phyloP scores from a whole-genome alignment of 2,797 vertebrate species.

The Mormyrops attenuatus region DNA sequence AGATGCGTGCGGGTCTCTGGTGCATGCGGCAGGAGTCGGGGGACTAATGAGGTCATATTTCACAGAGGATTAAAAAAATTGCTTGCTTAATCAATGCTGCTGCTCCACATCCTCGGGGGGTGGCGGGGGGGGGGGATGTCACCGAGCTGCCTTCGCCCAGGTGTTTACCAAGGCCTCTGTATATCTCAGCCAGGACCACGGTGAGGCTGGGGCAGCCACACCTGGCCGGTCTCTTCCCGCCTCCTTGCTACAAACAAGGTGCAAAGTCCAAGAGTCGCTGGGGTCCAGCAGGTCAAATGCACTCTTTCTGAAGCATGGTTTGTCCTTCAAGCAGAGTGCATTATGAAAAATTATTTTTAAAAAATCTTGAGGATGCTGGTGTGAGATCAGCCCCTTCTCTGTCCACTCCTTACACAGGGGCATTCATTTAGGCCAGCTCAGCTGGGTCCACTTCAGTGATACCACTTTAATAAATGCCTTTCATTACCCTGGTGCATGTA shows the following conservation, averaged over 20 bases:
- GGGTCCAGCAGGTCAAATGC: background rate
- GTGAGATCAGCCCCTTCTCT: background rate
- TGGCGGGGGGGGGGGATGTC: constrained; percentile 31
- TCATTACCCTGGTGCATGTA: background rate
- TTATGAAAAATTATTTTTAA: background rate
- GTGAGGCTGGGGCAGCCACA: background rate
- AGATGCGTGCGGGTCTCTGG: constrained; percentile 31
- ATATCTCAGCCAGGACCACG: background rate
- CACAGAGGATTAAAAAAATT: constrained; percentile 30
- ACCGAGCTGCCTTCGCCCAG: constrained; percentile 1
- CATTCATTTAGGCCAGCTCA: background rate
- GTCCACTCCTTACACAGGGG: background rate
- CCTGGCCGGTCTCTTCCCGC: too few species aligned
- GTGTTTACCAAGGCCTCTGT: background rate
- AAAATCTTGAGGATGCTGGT: background rate
- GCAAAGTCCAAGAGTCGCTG: background rate
- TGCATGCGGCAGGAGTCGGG: constrained; percentile 20
- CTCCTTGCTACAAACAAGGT: background rate
- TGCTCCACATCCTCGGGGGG: background rate
- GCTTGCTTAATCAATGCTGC: constrained; percentile 53
- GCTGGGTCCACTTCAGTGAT: background rate
- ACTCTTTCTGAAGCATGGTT: constrained; percentile 36
- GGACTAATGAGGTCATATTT: constrained; percentile 61
- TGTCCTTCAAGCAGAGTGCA: background rate
- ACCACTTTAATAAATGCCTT: constrained; percentile 3